Percentiles rank a stretch among this genome's conserved stretches.
Conservation (phyloP, 92 coral and sea anemone genomes). For the Porites cylindrica region DNA sequence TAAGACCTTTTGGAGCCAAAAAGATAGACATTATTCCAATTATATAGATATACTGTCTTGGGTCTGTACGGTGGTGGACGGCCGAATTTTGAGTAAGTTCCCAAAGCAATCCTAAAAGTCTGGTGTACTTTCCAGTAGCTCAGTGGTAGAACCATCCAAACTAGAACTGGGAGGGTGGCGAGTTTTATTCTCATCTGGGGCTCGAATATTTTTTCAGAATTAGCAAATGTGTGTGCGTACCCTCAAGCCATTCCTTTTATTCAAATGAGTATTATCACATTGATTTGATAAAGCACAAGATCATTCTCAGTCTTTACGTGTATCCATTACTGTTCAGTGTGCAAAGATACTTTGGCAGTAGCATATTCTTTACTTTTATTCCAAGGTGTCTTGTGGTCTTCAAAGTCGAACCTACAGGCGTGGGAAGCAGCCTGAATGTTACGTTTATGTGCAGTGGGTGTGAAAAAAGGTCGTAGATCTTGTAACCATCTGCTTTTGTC, state of each 20-base stretch:
- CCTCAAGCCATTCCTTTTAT: background rate
- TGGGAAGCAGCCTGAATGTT: constrained; percentile 32
- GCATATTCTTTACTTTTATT: constrained; percentile 5
- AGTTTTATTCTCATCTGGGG: too few species aligned
- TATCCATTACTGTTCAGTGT: background rate
- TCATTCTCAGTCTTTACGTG: background rate
- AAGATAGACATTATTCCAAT: too few species aligned
- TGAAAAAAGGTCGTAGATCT: constrained; percentile 17
- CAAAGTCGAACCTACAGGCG: constrained; percentile 30
- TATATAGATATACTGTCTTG: too few species aligned
- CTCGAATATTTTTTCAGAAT: too few species aligned
- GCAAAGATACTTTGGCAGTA: background rate
- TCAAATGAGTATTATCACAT: background rate
- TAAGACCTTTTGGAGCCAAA: too few species aligned
- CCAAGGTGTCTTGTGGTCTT: background rate
- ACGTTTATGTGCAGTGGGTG: constrained; percentile 43
- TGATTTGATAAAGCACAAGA: background rate
- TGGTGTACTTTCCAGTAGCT: too few species aligned
- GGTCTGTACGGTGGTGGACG: too few species aligned
- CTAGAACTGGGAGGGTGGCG: too few species aligned
- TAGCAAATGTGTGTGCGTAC: too few species aligned
- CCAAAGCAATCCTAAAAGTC: too few species aligned
- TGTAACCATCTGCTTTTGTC: constrained; percentile 35
- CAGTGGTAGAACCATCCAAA: too few species aligned
- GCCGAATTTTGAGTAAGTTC: too few species aligned